Percentiles rank a stretch among this genome's conserved stretches.
These are phyloP conservation scores for Scomber japonicus DNA, from an alignment of 2,113 vertebrate genomes.

Conservation along the genomic window DNA sequence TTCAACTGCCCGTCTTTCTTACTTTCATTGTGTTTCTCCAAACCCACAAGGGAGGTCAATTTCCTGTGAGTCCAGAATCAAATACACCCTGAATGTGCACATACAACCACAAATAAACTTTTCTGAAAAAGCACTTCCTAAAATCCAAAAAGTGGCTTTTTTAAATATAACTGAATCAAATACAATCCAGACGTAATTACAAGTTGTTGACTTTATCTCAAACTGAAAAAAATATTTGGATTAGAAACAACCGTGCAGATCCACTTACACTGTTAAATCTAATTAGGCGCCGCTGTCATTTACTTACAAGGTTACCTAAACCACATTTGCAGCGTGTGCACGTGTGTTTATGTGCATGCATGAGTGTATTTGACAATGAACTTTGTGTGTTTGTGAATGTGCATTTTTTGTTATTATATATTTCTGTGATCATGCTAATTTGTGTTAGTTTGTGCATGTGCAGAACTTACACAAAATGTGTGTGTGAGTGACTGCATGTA, in stretches of 20 bases:
- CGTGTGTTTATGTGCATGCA: neutral
- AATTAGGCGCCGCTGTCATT: conserved; percentile 74
- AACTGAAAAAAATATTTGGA: conserved; percentile 59
- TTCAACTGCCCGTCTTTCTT: conserved; percentile 50
- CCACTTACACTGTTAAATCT: conserved; percentile 71
- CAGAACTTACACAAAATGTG: neutral
- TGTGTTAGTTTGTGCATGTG: neutral
- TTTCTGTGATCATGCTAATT: neutral
- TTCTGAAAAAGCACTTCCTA: conserved; percentile 28
- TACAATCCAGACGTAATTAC: conserved; percentile 72
- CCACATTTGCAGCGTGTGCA: conserved; percentile 18
- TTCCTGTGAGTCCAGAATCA: conserved; percentile 79
- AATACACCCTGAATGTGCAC: conserved; percentile 37
- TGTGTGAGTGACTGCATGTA: neutral
- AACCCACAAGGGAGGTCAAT: conserved; percentile 66
- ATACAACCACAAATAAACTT: conserved; percentile 38
- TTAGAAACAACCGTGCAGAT: conserved; percentile 52
- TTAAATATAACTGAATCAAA: conserved; percentile 63
- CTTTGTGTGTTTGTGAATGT: neutral
- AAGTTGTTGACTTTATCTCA: conserved; percentile 61
- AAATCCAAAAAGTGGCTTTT: conserved; percentile 46
- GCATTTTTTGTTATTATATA: neutral
- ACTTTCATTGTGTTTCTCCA: conserved; percentile 37
- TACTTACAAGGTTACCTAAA: conserved; percentile 45
- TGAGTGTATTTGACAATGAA: neutral